Base-by-base conservation (phyloP, 2,113 vertebrate species). In the Entomyzon cyanotis region DNA sequence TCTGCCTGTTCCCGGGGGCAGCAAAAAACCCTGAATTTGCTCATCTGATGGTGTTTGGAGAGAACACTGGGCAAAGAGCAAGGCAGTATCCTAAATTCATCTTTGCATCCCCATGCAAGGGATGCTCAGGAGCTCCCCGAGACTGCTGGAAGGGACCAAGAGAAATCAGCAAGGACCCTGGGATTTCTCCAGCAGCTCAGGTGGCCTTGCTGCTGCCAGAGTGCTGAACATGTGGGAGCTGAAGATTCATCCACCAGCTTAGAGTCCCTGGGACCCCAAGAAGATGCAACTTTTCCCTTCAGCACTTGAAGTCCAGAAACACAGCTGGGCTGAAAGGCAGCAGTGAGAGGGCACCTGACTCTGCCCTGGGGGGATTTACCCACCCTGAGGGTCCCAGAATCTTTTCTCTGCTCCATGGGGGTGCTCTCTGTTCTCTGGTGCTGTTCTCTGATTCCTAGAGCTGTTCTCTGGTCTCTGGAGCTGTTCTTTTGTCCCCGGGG, bases 51-150 rank as follows among this genome's bases (percentile, higher is more conserved):
- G 23, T 2, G 7, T 65, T 41, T 27, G 49, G 33, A 60, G 35
- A 47, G 19, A 41, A 5, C 11, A 4, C 18, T 0, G 2, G 13
- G 24, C 35, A 56, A 50, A 79, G 58, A 82, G 53, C 41, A 47
- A 52, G 62, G 46, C 49, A 10, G 31, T 2, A 30, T 23, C 59
- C 76, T 42, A 19, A 86, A 86, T 14, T n/a, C 53, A 59, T 75
- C 50, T 53, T 24, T 44, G 22, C 19, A 21, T 15, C 37, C 37
- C 8, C 27, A 24, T 0, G 0, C n/a, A 4, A 0, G 0, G 65
- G 46, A 5, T 31, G 30, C 19, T 30, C 56, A 33, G 84, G 52
- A 7, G 41, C 49, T 56, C 39, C 50, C 69, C 0, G 0, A 4
- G 46, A 0, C 11, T 31, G 19, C 73, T 70, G 77, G 23, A 39